Evolutionary conservation across 2,113 vertebrate genomes (phyloP).

Genomic region (Struthidea cinerea): DNA sequence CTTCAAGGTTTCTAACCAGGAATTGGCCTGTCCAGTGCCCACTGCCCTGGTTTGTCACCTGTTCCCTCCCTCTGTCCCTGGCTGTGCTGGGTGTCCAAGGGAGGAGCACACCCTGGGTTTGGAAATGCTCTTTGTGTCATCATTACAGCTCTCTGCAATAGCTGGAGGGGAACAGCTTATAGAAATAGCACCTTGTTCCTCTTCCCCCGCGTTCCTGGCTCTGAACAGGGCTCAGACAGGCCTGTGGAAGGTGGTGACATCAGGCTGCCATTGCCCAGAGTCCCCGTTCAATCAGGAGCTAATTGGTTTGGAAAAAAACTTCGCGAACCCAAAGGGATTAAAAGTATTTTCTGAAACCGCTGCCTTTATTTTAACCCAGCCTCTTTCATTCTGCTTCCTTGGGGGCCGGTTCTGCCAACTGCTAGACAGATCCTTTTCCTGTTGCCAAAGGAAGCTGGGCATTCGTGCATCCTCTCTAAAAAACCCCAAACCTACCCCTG

Average conservation of each 20-base stretch:
- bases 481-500: neutral
- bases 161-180: neutral
- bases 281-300: neutral
- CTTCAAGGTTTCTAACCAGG: neutral
- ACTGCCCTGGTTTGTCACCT: neutral
- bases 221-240: neutral
- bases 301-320: neutral
- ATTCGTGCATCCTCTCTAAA: neutral
- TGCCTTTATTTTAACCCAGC: neutral
- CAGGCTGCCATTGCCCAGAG: neutral
- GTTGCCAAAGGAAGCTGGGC: neutral
- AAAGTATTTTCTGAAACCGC: neutral
- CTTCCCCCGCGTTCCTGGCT: neutral
- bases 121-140: neutral
- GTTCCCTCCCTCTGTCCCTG: neutral
- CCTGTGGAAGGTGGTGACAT: neutral
- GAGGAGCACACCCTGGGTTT: neutral
- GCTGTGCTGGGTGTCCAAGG: neutral
- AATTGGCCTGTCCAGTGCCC: neutral
- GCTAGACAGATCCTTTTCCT: neutral
- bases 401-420: neutral
- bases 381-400: neutral
- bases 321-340: neutral
- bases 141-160: neutral
- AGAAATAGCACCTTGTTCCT: neutral